Evolutionary conservation across 2,113 vertebrate species (phyloP).

Genomic region (Xiphophorus maculatus): DNA sequence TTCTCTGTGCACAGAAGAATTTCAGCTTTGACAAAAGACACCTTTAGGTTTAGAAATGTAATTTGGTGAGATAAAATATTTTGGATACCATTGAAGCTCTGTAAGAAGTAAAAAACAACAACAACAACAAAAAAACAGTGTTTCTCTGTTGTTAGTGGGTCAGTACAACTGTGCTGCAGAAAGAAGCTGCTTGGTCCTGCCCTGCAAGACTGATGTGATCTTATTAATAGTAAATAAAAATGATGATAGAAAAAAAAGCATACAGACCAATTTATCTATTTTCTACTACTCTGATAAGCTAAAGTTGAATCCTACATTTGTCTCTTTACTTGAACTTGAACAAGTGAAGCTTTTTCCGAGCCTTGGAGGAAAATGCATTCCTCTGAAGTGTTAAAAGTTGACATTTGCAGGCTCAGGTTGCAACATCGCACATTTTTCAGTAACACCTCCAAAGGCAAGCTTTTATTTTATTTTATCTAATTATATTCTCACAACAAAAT

Average conservation of each 20-base stretch:
- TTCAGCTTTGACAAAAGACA: background rate
- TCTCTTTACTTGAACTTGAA: background rate
- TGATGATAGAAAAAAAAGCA: background rate
- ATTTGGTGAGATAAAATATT: background rate
- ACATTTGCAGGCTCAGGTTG: too few species aligned
- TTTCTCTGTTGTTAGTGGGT: background rate
- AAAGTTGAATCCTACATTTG: background rate
- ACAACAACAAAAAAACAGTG: background rate
- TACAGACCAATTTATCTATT: background rate
- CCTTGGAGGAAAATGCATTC: background rate
- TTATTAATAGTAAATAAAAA: background rate
- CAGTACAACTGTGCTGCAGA: background rate
- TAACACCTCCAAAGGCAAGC: background rate
- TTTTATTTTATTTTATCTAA: constrained; percentile 12
- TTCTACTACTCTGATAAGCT: background rate
- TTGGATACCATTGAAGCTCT: background rate
- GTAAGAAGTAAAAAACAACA: background rate
- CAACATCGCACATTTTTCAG: background rate
- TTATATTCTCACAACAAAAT: constrained; percentile 6
- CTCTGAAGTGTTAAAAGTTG: too few species aligned
- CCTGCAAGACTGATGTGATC: background rate
- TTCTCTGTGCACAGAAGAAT: background rate
- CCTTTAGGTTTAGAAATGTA: background rate
- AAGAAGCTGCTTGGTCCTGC: background rate
- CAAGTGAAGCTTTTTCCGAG: background rate